Evolutionary conservation across 1,140 invertebrate genomes (phyloP), one percentile per base, ranked within the genome.

Genomic region (Penaeus indicus): DNA sequence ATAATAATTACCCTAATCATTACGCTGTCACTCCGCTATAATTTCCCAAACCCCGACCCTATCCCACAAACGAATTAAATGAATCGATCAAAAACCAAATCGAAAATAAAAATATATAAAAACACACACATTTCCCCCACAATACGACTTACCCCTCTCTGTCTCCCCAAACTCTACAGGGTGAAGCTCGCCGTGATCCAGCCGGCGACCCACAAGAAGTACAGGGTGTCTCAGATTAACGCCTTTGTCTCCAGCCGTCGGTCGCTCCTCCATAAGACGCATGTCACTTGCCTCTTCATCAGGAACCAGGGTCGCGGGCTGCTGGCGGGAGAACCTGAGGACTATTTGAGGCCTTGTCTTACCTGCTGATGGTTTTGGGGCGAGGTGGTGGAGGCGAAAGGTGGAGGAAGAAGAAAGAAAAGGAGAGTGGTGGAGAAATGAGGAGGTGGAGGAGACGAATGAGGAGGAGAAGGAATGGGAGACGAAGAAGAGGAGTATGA

Each of bases 181-280:
- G 84, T 85, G 16, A 78, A 77, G 25, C 77, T 88, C 25, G 86
- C 90, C n/a, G 86, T 88, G 54, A 61, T 88, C 11, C 77, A 88
- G 47, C 79, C 64, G 19, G 83, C 69, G n/a, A 82, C 83, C 2
- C 18, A 64, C 27, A 47, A 75, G 60, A 32, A 60, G 77, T 83
- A 88, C 72, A 42, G 85, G 60, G 90, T 90, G 22, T 90, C 90
- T 1, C 72, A 90, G 19, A 85, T 91, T 3, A 85, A 69, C 19
- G 90, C 88, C 19, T 72, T 85, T n/a, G 80, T 91, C n/a, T 89
- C 88, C 27, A 87, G 78, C 25, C 88, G 90, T 5, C 32, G 88
- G n/a, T 91, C 90, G 1, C 75, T 90, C n/a, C 78, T 91, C 1
- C 88, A 89, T 82, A 89, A 89, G 80, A 86, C 83, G 16, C 84